phyloP scores from a whole-genome alignment of 1,140 invertebrate genomes.

The Hestina assimilis region DNA sequence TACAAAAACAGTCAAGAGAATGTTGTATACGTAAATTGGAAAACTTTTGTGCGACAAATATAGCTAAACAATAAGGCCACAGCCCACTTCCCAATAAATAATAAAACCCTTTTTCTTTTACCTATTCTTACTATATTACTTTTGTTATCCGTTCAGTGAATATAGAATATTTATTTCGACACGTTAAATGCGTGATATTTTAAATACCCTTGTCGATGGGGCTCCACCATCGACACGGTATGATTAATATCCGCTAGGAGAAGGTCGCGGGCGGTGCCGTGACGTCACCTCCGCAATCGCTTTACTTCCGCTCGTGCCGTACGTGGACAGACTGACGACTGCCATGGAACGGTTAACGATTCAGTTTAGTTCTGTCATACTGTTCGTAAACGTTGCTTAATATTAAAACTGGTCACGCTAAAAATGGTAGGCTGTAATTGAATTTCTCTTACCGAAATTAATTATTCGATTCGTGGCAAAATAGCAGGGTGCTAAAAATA shows the following conservation, averaged over 20 bases:
- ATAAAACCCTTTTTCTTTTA: no score
- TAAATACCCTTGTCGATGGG: constrained; percentile 12
- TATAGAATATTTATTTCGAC: no score
- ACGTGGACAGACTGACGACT: constrained; percentile 21
- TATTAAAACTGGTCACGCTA: neutral
- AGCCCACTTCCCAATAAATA: no score
- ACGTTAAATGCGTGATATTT: no score
- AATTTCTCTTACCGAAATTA: neutral
- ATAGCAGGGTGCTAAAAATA: neutral
- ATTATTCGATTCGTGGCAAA: neutral
- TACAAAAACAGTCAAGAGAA: no score
- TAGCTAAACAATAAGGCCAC: no score
- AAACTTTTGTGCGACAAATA: no score
- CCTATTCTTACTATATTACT: no score
- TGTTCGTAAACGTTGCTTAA: neutral
- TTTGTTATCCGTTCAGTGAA: neutral
- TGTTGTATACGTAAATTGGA: no score
- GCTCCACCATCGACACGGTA: constrained; percentile 37
- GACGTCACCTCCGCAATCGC: constrained; percentile 58
- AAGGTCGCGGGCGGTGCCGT: constrained; percentile 54
- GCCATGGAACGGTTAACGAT: neutral
- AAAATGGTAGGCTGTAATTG: no score
- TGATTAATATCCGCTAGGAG: constrained; percentile 72
- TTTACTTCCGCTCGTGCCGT: constrained; percentile 44
- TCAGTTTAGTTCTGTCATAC: constrained; percentile 1